phyloP scores from a whole-genome alignment of 2,797 vertebrate genomes.

The Podarcis lilfordi region DNA sequence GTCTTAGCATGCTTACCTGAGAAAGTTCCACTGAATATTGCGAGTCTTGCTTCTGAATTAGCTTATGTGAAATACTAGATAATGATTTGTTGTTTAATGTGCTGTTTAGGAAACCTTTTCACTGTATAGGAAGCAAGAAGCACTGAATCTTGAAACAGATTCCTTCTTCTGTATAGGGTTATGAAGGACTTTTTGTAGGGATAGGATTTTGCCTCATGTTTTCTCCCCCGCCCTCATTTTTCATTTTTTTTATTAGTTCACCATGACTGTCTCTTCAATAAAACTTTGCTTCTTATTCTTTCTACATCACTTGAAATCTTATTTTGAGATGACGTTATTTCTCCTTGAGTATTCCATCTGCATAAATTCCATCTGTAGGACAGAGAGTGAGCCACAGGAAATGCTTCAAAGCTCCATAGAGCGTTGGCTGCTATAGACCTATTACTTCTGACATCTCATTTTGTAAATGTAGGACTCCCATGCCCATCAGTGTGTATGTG shows the following conservation, averaged over 20 bases:
- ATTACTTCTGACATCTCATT: not conserved
- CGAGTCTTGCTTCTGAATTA: not conserved
- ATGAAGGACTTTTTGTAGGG: not conserved
- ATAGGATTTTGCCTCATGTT: not conserved
- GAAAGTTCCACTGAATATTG: not conserved
- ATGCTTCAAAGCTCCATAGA: not conserved
- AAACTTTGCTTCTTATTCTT: not conserved
- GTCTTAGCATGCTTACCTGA: not conserved
- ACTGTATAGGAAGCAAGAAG: not conserved
- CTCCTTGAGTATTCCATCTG: not conserved
- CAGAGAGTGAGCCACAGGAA: not conserved
- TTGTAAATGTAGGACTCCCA: not conserved
- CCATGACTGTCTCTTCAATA: not conserved
- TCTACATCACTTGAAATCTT: not conserved
- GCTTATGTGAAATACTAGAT: not conserved
- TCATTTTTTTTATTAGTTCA: not conserved
- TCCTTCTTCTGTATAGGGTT: not conserved
- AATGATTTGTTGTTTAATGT: slow-evolving; percentile 8
- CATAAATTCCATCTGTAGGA: not conserved
- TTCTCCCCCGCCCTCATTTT: not conserved
- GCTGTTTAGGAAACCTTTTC: slow-evolving; percentile 13
- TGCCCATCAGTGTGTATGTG: not conserved
- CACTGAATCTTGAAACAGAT: not conserved
- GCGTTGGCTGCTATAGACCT: not conserved
- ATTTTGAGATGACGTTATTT: slow-evolving; percentile 6